Evolutionary conservation across 2,797 vertebrate genomes (phyloP).

Genomic region (Peromyscus aztecus): DNA sequence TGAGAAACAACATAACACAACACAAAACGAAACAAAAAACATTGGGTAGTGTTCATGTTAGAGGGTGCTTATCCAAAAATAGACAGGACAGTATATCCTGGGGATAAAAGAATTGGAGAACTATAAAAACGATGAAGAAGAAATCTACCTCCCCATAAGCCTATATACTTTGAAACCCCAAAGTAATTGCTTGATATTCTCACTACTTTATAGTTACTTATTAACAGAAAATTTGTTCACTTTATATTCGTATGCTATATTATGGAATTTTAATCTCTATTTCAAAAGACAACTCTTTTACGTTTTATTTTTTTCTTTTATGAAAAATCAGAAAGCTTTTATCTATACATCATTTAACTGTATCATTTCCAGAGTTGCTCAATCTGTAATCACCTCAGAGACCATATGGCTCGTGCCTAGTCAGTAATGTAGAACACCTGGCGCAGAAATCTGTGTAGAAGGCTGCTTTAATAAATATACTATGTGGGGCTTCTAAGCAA

Average conservation of each 20-base stretch:
- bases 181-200: background rate
- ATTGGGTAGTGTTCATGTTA: background rate
- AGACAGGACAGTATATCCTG: background rate
- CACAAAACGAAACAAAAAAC: background rate
- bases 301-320: conserved; percentile 15
- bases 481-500: conserved; percentile 18
- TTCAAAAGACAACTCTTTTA: conserved; percentile 41
- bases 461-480: conserved; percentile 37
- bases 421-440: conserved; percentile 59
- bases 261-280: conserved; percentile 10
- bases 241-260: background rate
- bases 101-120: background rate
- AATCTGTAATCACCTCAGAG: conserved; percentile 53
- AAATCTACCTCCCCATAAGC: background rate
- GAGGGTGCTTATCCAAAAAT: background rate
- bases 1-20: background rate
- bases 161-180: background rate
- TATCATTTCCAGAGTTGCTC: conserved; percentile 60
- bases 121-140: background rate
- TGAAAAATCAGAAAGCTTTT: background rate
- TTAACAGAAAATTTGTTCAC: background rate
- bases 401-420: conserved; percentile 65
- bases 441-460: conserved; percentile 20
- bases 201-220: background rate
- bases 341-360: conserved; percentile 40